Percentiles rank a stretch among this genome's conserved stretches.
These are phyloP conservation scores for Megaceryle maxima DNA, from an alignment of 2,113 vertebrate species.

Conservation along the genomic window DNA sequence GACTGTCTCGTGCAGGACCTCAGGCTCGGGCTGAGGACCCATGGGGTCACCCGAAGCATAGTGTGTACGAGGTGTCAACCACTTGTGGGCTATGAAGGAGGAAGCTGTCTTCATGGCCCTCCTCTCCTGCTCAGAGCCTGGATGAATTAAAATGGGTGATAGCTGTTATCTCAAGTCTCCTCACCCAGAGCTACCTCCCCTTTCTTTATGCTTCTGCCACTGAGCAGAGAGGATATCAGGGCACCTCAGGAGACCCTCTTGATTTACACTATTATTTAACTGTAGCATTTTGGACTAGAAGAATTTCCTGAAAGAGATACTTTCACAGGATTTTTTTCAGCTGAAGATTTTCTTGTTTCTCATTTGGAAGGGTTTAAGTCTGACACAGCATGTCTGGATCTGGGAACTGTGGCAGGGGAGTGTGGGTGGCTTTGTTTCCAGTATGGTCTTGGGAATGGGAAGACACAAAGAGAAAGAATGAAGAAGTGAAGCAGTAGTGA, in stretches of 20 bases:
- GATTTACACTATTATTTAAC: not conserved
- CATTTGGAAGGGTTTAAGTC: not conserved
- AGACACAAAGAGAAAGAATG: not conserved
- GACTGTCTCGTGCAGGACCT: accelerated
- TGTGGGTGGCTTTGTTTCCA: not conserved
- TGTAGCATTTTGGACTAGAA: not conserved
- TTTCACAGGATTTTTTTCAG: not conserved
- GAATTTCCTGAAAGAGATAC: not conserved
- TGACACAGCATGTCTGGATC: not conserved
- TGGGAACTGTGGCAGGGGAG: not conserved
- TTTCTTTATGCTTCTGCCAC: not conserved
- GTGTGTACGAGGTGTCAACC: not conserved
- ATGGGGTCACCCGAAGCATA: not conserved
- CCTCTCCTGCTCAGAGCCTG: conserved; percentile 70
- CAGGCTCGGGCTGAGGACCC: accelerated
- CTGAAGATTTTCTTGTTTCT: not conserved
- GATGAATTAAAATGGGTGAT: not conserved
- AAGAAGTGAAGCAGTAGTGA: not conserved
- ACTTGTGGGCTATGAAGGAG: not conserved
- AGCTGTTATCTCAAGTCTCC: not conserved
- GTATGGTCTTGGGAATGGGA: not conserved
- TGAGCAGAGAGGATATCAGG: not conserved
- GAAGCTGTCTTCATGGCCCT: conserved; percentile 47
- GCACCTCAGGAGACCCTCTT: not conserved
- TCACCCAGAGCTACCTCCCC: not conserved